These are phyloP conservation scores for Zaprionus davidi DNA, from an alignment of 1,140 invertebrate species.

Conservation along the genomic window DNA sequence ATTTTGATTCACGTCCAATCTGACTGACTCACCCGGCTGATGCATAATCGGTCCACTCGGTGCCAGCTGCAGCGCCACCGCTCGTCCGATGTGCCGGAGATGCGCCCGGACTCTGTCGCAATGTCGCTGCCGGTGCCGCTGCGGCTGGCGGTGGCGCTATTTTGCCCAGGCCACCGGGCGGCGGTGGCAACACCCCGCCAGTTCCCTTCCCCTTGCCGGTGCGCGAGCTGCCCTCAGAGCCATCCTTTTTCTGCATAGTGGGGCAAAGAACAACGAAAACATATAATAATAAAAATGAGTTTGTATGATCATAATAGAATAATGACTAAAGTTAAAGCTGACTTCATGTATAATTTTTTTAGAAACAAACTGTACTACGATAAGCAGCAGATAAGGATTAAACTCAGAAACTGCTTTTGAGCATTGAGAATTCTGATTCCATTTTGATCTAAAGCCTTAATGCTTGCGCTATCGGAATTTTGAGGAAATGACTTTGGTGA, in stretches of 20 bases:
- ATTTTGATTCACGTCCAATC: background rate
- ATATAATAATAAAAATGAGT: too few relatives aligned
- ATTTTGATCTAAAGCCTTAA: background rate
- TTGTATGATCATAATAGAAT: too few relatives aligned
- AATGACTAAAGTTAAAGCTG: too few relatives aligned
- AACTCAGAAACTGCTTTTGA: background rate
- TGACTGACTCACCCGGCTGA: constrained; percentile 86
- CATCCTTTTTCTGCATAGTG: constrained; percentile 92
- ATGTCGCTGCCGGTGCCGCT: constrained; percentile 87
- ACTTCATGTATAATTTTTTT: too few relatives aligned
- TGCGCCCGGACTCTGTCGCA: constrained; percentile 86
- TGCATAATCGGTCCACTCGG: constrained; percentile 92
- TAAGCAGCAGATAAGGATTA: background rate
- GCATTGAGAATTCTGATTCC: too few relatives aligned
- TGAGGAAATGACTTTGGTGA: background rate
- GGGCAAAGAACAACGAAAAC: background rate
- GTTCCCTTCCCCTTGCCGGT: constrained; percentile 86
- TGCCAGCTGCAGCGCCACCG: constrained; percentile 83
- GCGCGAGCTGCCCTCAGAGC: constrained; percentile 88
- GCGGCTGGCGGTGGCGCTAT: constrained; percentile 94
- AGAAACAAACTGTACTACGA: background rate
- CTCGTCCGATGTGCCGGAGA: constrained; percentile 89
- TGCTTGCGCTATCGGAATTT: background rate
- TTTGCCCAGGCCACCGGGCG: constrained; percentile 85
- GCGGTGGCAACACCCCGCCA: constrained; percentile 75